A percentile compares a stretch with the other conserved stretches of the same genome.
phyloP scores from a whole-genome alignment of 2,113 vertebrate genomes.

The Grallaria varia region DNA sequence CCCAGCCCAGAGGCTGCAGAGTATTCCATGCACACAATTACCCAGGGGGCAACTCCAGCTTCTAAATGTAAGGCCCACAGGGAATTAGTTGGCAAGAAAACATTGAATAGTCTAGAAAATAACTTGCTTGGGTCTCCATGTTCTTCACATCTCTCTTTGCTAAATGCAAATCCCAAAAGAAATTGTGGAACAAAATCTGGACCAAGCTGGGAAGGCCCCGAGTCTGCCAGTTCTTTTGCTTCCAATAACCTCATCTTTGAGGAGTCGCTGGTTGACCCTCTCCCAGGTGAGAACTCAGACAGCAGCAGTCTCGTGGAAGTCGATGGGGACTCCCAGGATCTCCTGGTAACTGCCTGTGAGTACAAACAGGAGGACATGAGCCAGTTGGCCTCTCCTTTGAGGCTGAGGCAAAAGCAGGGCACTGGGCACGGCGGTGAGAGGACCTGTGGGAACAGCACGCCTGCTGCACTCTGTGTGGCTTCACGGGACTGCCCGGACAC shows the following conservation, averaged over 20 bases:
- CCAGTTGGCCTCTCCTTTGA: slow-evolving; percentile 61
- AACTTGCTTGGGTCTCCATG: slow-evolving; percentile 9
- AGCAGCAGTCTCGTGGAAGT: slow-evolving; percentile 81
- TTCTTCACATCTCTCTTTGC: slow-evolving; percentile 52
- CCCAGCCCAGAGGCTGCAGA: slow-evolving; percentile 80
- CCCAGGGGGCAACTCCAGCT: slow-evolving; percentile 74
- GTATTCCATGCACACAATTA: slow-evolving; percentile 70
- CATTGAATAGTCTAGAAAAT: not conserved
- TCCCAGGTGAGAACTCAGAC: slow-evolving; percentile 64
- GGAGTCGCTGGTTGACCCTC: not conserved
- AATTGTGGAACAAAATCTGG: slow-evolving; percentile 17
- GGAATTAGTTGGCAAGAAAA: slow-evolving; percentile 37
- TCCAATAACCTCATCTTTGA: slow-evolving; percentile 21
- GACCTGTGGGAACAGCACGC: not conserved
- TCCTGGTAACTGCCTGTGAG: slow-evolving; percentile 41
- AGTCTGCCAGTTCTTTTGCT: slow-evolving; percentile 4
- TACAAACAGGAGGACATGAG: slow-evolving; percentile 37
- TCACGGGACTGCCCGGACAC: not conserved
- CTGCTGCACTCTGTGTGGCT: not conserved
- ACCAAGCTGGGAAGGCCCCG: not conserved
- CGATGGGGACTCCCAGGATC: slow-evolving; percentile 77
- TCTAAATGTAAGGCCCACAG: slow-evolving; percentile 63
- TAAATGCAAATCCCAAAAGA: slow-evolving; percentile 14
- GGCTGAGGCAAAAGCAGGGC: slow-evolving; percentile 24
- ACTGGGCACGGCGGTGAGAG: not conserved